A percentile compares a stretch with the other conserved stretches of the same genome.
Conservation (phyloP, 2,888 invertebrate genomes). For the Amphipyra tragopoginis region DNA sequence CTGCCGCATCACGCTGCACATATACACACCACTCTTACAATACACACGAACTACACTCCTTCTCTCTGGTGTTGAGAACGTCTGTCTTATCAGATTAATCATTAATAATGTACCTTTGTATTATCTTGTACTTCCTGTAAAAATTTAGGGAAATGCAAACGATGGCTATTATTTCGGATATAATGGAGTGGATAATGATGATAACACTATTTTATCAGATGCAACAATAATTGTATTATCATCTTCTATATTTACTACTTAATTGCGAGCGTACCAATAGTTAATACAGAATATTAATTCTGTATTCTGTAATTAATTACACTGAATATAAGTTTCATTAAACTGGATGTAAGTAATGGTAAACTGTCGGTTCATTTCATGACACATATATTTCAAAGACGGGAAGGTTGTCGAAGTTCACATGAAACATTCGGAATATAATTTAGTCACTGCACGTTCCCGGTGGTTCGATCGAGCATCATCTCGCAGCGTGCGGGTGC, state of each 20-base stretch:
- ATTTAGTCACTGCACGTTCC: neutral
- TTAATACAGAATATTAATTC: slow-evolving; percentile 1
- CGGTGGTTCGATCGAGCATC: neutral
- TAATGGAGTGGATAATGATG: no score
- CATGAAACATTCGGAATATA: slow-evolving; percentile 28
- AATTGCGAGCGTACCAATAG: neutral
- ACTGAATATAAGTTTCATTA: slow-evolving; percentile 9
- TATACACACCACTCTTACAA: neutral
- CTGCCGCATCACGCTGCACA: slow-evolving; percentile 25
- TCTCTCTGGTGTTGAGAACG: neutral
- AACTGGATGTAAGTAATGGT: slow-evolving; percentile 2
- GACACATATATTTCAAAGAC: slow-evolving; percentile 19
- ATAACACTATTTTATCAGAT: no score
- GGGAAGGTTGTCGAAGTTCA: slow-evolving; percentile 26
- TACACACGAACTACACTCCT: neutral
- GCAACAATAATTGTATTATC: no score
- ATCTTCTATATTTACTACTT: neutral
- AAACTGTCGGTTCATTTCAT: slow-evolving; percentile 15
- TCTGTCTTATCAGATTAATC: no score
- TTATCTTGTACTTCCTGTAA: no score
- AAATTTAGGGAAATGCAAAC: no score
- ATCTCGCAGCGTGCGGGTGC: slow-evolving; percentile 2
- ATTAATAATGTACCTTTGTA: no score
- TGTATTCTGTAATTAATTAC: no score
- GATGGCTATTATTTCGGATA: no score